These are phyloP conservation scores for Furnarius figulus DNA, from an alignment of 2,113 vertebrate species.

Conservation along the genomic window DNA sequence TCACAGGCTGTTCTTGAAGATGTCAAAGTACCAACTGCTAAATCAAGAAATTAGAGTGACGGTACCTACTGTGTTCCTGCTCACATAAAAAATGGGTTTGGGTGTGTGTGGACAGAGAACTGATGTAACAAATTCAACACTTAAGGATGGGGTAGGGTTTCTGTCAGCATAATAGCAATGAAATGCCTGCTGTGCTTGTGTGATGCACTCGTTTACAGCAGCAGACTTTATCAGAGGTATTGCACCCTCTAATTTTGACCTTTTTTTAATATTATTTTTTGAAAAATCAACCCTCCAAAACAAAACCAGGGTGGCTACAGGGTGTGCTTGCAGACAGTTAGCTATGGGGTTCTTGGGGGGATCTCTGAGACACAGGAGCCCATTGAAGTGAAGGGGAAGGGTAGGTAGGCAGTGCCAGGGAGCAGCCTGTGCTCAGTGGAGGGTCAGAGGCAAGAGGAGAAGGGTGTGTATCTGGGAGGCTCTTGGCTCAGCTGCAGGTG, in stretches of 20 bases:
- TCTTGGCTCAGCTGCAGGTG: not conserved
- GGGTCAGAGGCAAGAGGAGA: not conserved
- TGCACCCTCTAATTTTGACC: not conserved
- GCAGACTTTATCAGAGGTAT: not conserved
- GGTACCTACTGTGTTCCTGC: not conserved
- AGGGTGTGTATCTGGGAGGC: not conserved
- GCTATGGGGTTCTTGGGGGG: accelerated
- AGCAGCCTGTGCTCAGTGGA: accelerated
- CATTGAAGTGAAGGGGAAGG: not conserved
- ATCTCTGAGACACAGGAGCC: not conserved
- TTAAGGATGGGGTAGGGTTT: not conserved
- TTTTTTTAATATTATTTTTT: not conserved
- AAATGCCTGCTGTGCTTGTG: not conserved
- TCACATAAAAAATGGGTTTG: not conserved
- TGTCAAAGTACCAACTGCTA: not conserved
- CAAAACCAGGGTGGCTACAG: not conserved
- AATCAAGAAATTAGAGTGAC: not conserved
- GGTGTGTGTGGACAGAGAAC: not conserved
- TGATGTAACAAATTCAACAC: not conserved
- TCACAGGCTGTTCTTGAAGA: not conserved
- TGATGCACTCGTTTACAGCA: not conserved
- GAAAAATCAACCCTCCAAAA: not conserved
- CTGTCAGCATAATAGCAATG: not conserved
- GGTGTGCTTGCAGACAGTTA: not conserved
- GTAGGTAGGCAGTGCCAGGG: not conserved